Base-by-base conservation (phyloP, 2,797 vertebrate species). In the Neopelma chrysocephalum region DNA sequence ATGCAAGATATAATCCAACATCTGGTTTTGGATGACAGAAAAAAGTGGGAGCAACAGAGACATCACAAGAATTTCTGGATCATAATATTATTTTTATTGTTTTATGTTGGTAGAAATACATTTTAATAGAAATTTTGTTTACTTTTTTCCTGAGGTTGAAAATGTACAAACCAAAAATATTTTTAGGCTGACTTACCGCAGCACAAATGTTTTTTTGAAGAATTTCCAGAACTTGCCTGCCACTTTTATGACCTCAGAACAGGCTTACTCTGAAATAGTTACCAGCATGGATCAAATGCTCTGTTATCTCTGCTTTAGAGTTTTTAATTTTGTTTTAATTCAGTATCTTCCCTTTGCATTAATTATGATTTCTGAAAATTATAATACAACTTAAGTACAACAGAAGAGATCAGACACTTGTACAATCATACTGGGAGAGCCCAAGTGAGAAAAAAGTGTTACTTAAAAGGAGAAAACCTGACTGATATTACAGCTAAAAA, bases 51-150 rank as follows among this genome's bases (percentile, higher is more conserved):
- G 16, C 14, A 64, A 40, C 6, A 58, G 42, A 83, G 19, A 31
- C 4, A n/a, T 16, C 26, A 54, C 27, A 58, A 47, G 5, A 31
- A 58, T 36, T 82, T 11, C 11, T 58, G 73, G 21, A 61, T 8
- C 3, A 20, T 4, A 16, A 5, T 15, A 29, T 29, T 53, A 6
- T 18, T 78, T 27, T n/a, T 40, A 2, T n/a, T 20, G 3, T 2
- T 54, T 79, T 64, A 10, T 45, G 19, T 17, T 13, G 11, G 10
- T 15, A 70, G 10, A 88, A 82, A 65, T 21, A 15, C 0, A 6
- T 48, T 47, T 61, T 29, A 68, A 47, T 11, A 32, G 0, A 45
- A 36, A 26, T 11, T 32, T 42, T 22, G 5, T 31, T 69, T 32
- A 16, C 11, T 53, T 22, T 51, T 57, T 34, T 50, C 13, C 34